Evolutionary conservation across 2,113 vertebrate species (phyloP), one percentile per base, ranked within the genome.

Genomic region (Ochotona curzoniae): DNA sequence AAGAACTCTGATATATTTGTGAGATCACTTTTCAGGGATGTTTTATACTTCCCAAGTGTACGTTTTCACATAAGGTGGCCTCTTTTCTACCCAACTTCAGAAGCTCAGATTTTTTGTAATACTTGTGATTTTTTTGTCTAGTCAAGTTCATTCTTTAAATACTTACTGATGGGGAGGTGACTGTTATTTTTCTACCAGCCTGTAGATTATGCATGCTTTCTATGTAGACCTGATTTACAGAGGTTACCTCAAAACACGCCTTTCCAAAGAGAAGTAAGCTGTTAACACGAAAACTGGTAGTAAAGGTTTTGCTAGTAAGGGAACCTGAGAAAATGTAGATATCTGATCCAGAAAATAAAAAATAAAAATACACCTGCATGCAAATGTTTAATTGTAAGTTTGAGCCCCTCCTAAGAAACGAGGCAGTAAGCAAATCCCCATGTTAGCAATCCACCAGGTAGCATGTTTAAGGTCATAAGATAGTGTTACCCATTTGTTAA

Each of bases 111-210:
- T 15, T 75, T 74, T 73, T 23, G 0, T 60, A 25, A 32, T 82
- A n/a, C 23, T 81, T 92, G 3, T 7, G 6, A 80, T 61, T 73
- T 84, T 89, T 69, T n/a, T n/a, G 61, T 74, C 23, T 73, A 80
- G 0, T 83, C 66, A 69, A 7, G 11, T 73, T 80, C 26, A 75
- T 66, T 85, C 81, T n/a, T 63, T 90, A 79, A 87, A 69, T 90
- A 61, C 14, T 30, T 17, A 38, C n/a, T 63, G 18, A 32, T 94
- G 30, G 13, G 54, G 25, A 32, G 13, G 32, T 60, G 70, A 13
- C 28, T 51, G 30, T 69, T 87, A 78, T 71, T 82, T 85, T 83
- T 85, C 80, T 93, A 30, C 9, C 85, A 49, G n/a, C n/a, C n/a
- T 7, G 8, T 78, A 35, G 78, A 93, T 83, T n/a, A 28, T 64